A percentile compares a stretch with the other conserved stretches of the same genome.
phyloP scores from a whole-genome alignment of 2,113 vertebrate genomes.

The Lamprologus ornatipinnis region DNA sequence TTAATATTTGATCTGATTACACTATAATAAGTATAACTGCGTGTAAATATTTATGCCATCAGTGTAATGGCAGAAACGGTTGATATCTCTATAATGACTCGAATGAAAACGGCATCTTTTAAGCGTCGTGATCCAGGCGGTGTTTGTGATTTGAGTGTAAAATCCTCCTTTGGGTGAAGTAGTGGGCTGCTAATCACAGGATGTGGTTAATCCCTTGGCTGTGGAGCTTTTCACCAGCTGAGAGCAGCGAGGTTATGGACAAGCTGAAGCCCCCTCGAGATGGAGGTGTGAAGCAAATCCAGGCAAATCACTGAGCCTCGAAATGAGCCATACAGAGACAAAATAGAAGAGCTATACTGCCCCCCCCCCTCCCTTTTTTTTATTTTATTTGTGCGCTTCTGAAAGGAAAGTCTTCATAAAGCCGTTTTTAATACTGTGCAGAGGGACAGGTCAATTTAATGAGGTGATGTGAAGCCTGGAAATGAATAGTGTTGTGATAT shows the following conservation, averaged over 20 bases:
- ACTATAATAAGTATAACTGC: background rate
- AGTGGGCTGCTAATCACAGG: conserved; percentile 55
- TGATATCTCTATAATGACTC: background rate
- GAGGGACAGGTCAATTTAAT: conserved; percentile 51
- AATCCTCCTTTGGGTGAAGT: background rate
- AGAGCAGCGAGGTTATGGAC: conserved; percentile 34
- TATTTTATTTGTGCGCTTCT: background rate
- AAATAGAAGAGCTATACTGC: background rate
- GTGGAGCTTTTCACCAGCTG: conserved; percentile 51
- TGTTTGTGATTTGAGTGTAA: conserved; percentile 10
- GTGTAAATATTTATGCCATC: background rate
- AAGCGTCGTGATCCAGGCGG: background rate
- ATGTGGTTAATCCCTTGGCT: conserved; percentile 55
- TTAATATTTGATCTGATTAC: background rate
- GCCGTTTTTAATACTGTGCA: conserved; percentile 22
- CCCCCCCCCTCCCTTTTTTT: rapidly evolving
- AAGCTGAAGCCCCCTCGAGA: conserved; percentile 34
- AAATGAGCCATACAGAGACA: conserved; percentile 22
- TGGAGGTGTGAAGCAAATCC: conserved; percentile 33
- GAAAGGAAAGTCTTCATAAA: background rate
- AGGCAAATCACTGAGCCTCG: conserved; percentile 30
- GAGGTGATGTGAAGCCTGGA: conserved; percentile 45
- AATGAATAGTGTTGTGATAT: conserved; percentile 51
- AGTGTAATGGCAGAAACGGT: background rate
- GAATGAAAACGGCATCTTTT: background rate